Evolutionary conservation across 1,140 invertebrate genomes (phyloP).

Genomic region (Apis mellifera): DNA sequence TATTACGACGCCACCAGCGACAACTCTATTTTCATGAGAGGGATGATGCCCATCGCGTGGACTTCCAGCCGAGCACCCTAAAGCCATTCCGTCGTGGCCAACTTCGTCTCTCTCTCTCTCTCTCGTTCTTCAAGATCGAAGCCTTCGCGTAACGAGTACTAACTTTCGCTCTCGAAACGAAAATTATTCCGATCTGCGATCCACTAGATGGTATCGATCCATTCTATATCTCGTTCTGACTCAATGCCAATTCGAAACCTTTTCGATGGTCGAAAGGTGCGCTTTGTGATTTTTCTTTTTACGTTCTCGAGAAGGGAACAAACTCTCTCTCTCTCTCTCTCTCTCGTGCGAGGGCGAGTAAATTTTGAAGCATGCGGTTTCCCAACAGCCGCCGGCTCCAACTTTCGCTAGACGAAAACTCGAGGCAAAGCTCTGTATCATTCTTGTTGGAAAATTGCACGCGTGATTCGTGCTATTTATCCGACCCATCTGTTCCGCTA

Average conservation of each 20-base stretch:
- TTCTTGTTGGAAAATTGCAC: slow-evolving; percentile 4
- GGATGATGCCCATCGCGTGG: slow-evolving; percentile 35
- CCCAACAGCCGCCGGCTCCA: neutral
- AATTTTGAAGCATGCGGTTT: slow-evolving; percentile 13
- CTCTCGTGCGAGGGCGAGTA: neutral
- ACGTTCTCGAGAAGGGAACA: neutral
- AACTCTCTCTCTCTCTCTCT: neutral
- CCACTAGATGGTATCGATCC: neutral
- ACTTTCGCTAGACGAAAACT: neutral
- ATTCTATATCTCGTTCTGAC: too few relatives aligned
- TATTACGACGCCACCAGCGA: slow-evolving; percentile 69
- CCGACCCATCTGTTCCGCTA: neutral
- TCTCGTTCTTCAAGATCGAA: slow-evolving; percentile 17
- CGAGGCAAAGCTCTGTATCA: neutral
- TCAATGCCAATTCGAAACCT: too few relatives aligned
- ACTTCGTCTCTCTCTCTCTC: slow-evolving; percentile 31
- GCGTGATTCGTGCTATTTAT: slow-evolving; percentile 13
- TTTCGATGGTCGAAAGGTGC: neutral
- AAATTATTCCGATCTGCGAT: slow-evolving; percentile 24
- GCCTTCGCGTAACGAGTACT: slow-evolving; percentile 1
- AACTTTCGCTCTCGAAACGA: slow-evolving; percentile 22
- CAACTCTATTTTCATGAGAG: slow-evolving; percentile 68
- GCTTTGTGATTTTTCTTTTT: slow-evolving; percentile 13
- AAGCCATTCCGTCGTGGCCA: slow-evolving; percentile 54
- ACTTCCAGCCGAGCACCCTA: slow-evolving; percentile 65